Evolutionary conservation across 1,140 invertebrate species (phyloP), one percentile per base, ranked within the genome.

Genomic region (Homarus americanus): DNA sequence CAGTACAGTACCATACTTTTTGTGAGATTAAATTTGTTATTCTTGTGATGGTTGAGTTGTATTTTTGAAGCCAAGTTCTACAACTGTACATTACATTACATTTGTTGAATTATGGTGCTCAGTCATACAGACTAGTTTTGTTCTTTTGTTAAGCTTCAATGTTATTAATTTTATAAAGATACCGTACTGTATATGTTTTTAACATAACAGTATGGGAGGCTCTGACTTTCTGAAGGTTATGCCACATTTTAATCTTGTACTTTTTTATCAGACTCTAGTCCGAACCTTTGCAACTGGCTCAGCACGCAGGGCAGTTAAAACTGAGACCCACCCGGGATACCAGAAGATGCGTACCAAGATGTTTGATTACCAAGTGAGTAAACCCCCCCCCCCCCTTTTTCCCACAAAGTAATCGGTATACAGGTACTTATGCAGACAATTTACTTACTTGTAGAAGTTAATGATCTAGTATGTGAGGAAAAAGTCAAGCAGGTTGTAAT

Each of bases 301-400:
- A 20, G 66, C 36, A 15, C 79, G 79, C 32, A 53, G 24, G 20
- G 58, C 87, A 24, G 12, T 20, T n/a, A 69, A 69, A 32, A 49
- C 3, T 7, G 87, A 82, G 10, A 24, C 20, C 4, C 87, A 90
- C 63, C 63, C 79, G 9, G 87, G 87, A 34, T 90, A 90, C 76
- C 7, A 36, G 15, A 78, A 80, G 79, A 72, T 90, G 32, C 87
- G 79, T 41, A 15, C 10, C 20, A 75, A 38, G 41, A 83, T 83
- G 80, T 24, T 32, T 12, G 41, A 72, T 40, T 90, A 44, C 80
- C 76, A 93, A 92, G 83, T 85, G 28, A 53, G 83, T 44, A 10
- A 15, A n/a, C n/a, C n/a, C n/a, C n/a, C n/a, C n/a, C n/a, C n/a
- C n/a, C n/a, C n/a, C n/a, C n/a, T n/a, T n/a, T n/a, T n/a, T n/a